Conservation (phyloP, 2,888 invertebrate genomes). For the Proisotoma minuta region DNA sequence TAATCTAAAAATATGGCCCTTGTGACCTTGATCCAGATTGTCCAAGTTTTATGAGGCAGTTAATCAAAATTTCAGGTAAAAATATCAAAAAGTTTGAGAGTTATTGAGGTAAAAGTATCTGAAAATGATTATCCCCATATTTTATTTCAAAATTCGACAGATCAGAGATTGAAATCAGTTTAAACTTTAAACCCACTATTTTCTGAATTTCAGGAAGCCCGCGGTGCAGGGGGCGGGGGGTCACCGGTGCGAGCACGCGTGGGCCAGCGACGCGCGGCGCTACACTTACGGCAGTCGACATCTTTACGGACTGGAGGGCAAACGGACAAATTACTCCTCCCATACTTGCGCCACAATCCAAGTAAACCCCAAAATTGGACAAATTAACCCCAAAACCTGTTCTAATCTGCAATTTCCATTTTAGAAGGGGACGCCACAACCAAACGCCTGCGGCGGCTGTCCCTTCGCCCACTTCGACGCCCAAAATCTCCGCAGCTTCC, state of each 20-base stretch:
- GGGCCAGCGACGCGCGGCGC: slow-evolving; percentile 61
- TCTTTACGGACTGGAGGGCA: slow-evolving; percentile 67
- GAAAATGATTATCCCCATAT: no score
- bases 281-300: slow-evolving; percentile 66
- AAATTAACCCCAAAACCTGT: background rate
- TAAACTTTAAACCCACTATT: no score
- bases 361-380: slow-evolving; percentile 51
- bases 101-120: no score
- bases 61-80: no score
- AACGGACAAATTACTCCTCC: slow-evolving; percentile 59
- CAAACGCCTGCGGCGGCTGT: slow-evolving; percentile 21
- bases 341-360: slow-evolving; percentile 61
- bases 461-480: slow-evolving; percentile 18
- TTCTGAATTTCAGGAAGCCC: no score
- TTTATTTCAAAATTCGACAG: no score
- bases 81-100: no score
- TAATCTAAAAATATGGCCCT: no score
- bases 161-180: no score
- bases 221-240: slow-evolving; percentile 29
- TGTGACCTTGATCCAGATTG: no score
- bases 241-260: slow-evolving; percentile 58
- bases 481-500: background rate
- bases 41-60: no score
- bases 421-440: slow-evolving; percentile 4
- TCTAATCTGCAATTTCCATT: background rate